Percentiles rank a stretch among this genome's conserved stretches.
Evolutionary conservation across 2,113 vertebrate genomes (phyloP).

Genomic region (Pristiophorus japonicus): DNA sequence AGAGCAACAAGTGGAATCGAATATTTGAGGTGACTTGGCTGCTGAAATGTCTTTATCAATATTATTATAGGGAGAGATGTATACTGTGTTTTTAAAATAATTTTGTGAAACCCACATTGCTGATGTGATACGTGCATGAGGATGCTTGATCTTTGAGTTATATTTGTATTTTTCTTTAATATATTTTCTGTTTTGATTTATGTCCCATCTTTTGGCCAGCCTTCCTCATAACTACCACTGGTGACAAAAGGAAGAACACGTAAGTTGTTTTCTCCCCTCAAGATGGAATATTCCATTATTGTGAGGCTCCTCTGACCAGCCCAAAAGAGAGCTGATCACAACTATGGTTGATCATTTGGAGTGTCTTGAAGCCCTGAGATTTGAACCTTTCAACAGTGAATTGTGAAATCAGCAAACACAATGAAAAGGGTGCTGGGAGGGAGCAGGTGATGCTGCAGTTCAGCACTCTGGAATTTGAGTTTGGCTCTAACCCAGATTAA

Average conservation of each 20-base stretch:
- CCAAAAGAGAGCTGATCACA: neutral
- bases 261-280: neutral
- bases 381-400: neutral
- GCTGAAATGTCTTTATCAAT: neutral
- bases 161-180: neutral
- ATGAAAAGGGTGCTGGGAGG: neutral
- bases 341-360: neutral
- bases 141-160: neutral
- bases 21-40: neutral
- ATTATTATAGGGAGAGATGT: conserved; percentile 1
- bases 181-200: neutral
- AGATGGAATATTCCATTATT: neutral
- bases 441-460: neutral
- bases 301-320: neutral
- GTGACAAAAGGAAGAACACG: neutral
- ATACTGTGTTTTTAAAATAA: neutral
- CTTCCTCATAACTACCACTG: neutral
- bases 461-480: neutral
- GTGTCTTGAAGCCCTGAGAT: neutral
- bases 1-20: neutral
- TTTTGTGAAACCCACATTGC: neutral
- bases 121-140: neutral
- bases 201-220: neutral
- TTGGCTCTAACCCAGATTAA: no score
- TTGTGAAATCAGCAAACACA: neutral